Base-by-base conservation (phyloP, 2,797 vertebrate genomes). In the Artibeus jamaicensis region DNA sequence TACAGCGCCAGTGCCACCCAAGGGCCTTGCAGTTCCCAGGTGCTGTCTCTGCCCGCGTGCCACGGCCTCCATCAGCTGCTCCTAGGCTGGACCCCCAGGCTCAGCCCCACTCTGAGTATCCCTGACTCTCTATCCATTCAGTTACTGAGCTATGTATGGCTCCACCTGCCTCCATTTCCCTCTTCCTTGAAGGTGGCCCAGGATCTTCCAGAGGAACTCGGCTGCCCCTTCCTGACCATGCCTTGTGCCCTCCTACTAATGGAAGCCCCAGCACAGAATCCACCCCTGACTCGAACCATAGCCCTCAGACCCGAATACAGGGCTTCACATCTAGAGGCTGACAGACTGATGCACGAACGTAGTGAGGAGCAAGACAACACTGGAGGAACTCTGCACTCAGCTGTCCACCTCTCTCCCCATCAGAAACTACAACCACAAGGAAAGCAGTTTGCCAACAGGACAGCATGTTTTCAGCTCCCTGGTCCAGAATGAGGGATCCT, bases 361-460 rank as follows among this genome's bases (percentile, higher is more conserved):
- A 39, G 14, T 0, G 18, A 84, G 5, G 48, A 85, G 6, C 29
- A 8, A 42, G 11, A 15, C 18, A 10, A 19, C 0, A 1, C 57
- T 0, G 26, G 11, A 87, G 44, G 74, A 14, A 2, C 76, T 48
- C 62, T 24, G 34, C 11, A 32, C 48, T 59, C 16, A 2, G 87
- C 32, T 39, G 29, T 0, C 0, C 0, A 9, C 16, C 19, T 71
- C 10, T 1, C 2, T 37, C 37, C 44, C n/a, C 34, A 5, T 29
- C 12, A 91, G 67, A 78, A 67, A 85, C 24, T 3, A 37, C 19
- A 70, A 11, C 19, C 70, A 22, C 0, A 5, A 79, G 50, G 44
- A 34, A 34, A 2, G 2, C 11, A 32, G 8, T 19, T 9, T 48
- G 74, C 79, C 46, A 53, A 18, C 8, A 18, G 39, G 15, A 84